These are phyloP conservation scores for Cyprinodon variegatus DNA, from an alignment of 2,113 vertebrate genomes.

Conservation along the genomic window DNA sequence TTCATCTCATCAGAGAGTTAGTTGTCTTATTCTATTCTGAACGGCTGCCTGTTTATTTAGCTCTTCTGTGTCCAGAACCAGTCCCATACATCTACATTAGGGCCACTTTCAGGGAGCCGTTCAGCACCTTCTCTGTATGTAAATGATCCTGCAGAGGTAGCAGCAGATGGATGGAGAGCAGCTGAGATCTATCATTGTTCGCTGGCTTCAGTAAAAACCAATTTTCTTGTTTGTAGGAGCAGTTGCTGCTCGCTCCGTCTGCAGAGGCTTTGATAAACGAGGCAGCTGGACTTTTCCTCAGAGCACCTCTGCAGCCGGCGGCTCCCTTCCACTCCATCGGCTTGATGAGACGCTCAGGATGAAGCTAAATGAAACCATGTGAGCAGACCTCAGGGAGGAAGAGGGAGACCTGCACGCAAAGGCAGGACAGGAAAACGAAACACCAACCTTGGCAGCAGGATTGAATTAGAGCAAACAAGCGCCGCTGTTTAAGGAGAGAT, in stretches of 20 bases:
- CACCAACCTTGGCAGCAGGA: too few relatives aligned
- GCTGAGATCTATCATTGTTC: slow-evolving; percentile 4
- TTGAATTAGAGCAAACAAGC: too few relatives aligned
- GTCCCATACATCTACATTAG: background rate
- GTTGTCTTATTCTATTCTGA: too few relatives aligned
- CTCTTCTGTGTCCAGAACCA: too few relatives aligned
- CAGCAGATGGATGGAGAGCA: slow-evolving; percentile 7
- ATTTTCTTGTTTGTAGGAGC: slow-evolving; percentile 2
- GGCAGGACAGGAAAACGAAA: too few relatives aligned
- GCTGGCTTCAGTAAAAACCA: background rate
- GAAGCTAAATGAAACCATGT: background rate
- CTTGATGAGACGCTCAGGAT: background rate
- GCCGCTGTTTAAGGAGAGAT: too few relatives aligned
- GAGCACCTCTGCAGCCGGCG: background rate
- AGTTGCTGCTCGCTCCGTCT: background rate
- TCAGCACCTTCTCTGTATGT: background rate
- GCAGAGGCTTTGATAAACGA: background rate
- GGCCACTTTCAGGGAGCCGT: background rate
- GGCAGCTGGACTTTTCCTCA: background rate
- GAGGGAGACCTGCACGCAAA: too few relatives aligned
- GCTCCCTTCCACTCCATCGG: background rate
- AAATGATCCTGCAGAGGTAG: background rate
- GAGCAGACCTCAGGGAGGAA: slow-evolving; percentile 4
- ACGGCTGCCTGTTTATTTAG: too few relatives aligned
- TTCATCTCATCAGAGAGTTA: too few relatives aligned